A percentile compares a stretch with the other conserved stretches of the same genome.
phyloP scores from a whole-genome alignment of 2,113 vertebrate genomes.

The Puffinus mauretanicus region DNA sequence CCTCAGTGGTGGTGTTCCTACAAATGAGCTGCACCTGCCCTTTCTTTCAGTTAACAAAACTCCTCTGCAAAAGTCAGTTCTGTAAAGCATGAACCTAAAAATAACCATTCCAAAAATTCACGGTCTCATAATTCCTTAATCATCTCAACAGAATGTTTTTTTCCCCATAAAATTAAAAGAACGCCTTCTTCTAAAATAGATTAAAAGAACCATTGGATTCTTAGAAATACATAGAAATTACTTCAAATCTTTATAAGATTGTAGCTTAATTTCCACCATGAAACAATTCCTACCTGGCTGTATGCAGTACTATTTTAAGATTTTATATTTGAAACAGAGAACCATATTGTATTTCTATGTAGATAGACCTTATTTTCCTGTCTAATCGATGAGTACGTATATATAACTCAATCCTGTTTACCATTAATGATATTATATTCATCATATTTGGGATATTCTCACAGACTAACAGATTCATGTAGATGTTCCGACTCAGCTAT shows the following conservation, averaged over 20 bases:
- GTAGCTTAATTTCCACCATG: not conserved
- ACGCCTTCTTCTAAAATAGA: not conserved
- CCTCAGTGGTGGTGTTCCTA: not conserved
- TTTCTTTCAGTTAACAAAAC: not conserved
- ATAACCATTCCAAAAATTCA: not conserved
- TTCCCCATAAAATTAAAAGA: not conserved
- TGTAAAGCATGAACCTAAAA: not conserved
- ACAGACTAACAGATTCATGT: not conserved
- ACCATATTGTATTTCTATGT: not conserved
- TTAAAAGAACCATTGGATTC: not conserved
- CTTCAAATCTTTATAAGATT: not conserved
- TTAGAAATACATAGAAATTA: not conserved
- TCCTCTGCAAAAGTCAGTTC: not conserved
- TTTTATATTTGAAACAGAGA: not conserved
- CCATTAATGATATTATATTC: too few species aligned
- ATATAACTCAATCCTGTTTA: not conserved
- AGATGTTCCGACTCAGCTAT: not conserved
- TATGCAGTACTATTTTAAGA: not conserved
- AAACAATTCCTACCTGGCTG: not conserved
- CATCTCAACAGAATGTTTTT: not conserved
- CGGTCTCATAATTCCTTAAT: not conserved
- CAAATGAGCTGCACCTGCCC: not conserved
- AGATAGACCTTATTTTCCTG: not conserved
- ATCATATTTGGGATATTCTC: not conserved
- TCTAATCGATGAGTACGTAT: not conserved